Evolutionary conservation across 2,797 vertebrate species (phyloP), one percentile per base, ranked within the genome.

Genomic region (Brotula barbata): DNA sequence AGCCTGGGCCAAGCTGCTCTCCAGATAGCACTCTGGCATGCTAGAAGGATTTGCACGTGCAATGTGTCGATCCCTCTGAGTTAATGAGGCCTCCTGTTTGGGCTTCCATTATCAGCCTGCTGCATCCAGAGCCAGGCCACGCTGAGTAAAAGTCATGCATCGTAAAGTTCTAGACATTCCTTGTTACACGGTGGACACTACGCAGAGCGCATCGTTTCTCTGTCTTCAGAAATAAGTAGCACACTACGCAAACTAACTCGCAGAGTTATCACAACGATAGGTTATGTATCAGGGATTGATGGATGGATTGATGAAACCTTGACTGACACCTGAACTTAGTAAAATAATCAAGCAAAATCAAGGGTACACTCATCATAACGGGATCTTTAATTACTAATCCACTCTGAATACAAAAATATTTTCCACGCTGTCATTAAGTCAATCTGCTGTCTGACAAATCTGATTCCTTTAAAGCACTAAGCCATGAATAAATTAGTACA

Each of bases 71-170:
- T 82, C 78, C 76, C 73, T 80, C 66, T 54, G 55, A 83, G 73
- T 73, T 82, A 83, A 87, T 80, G 84, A 85, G 71, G 65, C 79
- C 68, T 70, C 51, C 71, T 79, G 77, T 84, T 78, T 80, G 83
- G 75, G 57, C 71, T 73, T 75, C 76, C 61, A 66, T 80, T 75
- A 85, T 82, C 80, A 61, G 69, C 66, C 52, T 6, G 65, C 71
- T 73, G 67, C 71, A 56, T 73, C 66, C 65, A 23, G 47, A 80
- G 55, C 73, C 36, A 16, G 71, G 64, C 53, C 16, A n/a, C 31
- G 31, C 25, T 37, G 0, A 49, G 53, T 60, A 41, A 6, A 48
- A 64, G 64, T 46, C 75, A 85, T 57, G 75, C 75, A 36, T 78
- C 77, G 64, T 83, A 77, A 81, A 74, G 55, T 82, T 58, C 37